These are phyloP conservation scores for Dryobates pubescens DNA, from an alignment of 2,797 vertebrate species.

Conservation along the genomic window DNA sequence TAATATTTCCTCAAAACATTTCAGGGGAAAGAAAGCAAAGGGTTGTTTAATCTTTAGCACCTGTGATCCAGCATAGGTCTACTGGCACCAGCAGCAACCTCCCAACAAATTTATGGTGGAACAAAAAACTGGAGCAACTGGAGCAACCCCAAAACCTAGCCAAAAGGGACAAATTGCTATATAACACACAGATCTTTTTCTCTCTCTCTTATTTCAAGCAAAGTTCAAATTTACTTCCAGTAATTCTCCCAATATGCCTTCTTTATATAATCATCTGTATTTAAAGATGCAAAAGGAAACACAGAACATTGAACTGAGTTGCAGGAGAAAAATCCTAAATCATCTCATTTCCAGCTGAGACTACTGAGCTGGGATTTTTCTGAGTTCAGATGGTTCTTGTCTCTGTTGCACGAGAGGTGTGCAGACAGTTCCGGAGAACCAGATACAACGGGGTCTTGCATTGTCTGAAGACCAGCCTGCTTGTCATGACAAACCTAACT, in stretches of 20 bases:
- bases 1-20: conserved; percentile 29
- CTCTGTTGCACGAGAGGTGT: not conserved
- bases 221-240: not conserved
- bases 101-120: not conserved
- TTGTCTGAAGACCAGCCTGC: not conserved
- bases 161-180: not conserved
- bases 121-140: not conserved
- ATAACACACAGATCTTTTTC: not conserved
- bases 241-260: fast-evolving
- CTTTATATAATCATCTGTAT: not conserved
- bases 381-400: not conserved
- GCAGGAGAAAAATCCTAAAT: not conserved
- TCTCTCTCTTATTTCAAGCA: not conserved
- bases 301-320: not conserved
- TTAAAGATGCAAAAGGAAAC: not conserved
- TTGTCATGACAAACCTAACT: not conserved
- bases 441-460: fast-evolving
- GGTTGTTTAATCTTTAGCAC: conserved; percentile 3
- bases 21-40: not conserved
- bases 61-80: not conserved
- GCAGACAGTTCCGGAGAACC: not conserved
- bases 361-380: fast-evolving
- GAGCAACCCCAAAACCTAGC: not conserved
- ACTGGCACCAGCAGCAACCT: not conserved
- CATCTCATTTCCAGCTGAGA: not conserved